Evolutionary conservation across 2,113 vertebrate genomes (phyloP).

Genomic region (Cololabis saira): DNA sequence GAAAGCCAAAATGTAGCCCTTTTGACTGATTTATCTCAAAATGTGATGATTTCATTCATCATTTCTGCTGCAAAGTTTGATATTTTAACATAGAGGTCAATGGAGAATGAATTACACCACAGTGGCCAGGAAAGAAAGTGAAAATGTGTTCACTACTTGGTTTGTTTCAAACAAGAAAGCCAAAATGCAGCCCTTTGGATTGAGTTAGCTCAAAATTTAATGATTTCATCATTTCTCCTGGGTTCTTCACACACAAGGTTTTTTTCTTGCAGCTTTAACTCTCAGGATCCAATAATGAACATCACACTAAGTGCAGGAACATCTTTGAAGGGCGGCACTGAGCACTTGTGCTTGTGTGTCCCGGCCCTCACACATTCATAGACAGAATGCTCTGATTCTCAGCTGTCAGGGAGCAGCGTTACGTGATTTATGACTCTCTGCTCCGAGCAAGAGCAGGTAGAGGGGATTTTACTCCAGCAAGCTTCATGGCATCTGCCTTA

Average conservation of each 20-base stretch:
- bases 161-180: too few species aligned
- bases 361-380: slow-evolving; percentile 33
- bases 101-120: too few species aligned
- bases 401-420: slow-evolving; percentile 44
- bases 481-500: slow-evolving; percentile 50
- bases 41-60: too few species aligned
- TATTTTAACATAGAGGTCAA: too few species aligned
- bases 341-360: slow-evolving; percentile 17
- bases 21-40: too few species aligned
- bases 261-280: slow-evolving; percentile 11
- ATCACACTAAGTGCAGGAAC: background rate
- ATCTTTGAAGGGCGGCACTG: slow-evolving; percentile 36
- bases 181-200: too few species aligned
- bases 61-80: too few species aligned
- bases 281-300: slow-evolving; percentile 10
- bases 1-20: too few species aligned
- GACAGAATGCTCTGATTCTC: slow-evolving; percentile 56
- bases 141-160: too few species aligned
- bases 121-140: too few species aligned
- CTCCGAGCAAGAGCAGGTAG: slow-evolving; percentile 18
- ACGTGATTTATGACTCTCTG: slow-evolving; percentile 63
- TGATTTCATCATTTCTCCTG: background rate
- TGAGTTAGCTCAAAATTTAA: too few species aligned
- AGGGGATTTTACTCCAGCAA: slow-evolving; percentile 34
- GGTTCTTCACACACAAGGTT: background rate